Evolutionary conservation across 2,113 vertebrate species (phyloP).

Genomic region (Macrotis lagotis): DNA sequence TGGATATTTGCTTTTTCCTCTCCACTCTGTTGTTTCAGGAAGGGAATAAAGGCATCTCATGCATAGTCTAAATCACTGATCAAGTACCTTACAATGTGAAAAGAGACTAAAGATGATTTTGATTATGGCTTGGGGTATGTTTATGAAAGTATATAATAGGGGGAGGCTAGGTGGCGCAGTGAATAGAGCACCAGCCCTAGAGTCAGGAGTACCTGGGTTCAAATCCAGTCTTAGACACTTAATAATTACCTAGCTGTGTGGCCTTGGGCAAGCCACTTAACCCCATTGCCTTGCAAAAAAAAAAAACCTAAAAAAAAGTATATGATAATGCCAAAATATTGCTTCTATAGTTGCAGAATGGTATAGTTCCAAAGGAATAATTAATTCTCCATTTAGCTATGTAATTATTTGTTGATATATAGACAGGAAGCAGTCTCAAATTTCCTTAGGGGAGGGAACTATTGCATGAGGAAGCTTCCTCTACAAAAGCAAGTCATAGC

Average conservation of each 20-base stretch:
- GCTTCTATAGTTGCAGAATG: neutral
- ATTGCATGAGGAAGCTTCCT: too few species aligned
- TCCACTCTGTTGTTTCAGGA: neutral
- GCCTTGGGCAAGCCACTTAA: too few species aligned
- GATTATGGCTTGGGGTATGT: neutral
- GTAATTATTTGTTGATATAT: neutral
- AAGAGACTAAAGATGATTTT: neutral
- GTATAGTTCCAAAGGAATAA: neutral
- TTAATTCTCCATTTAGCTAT: neutral
- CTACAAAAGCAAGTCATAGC: too few species aligned
- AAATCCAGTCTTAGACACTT: too few species aligned
- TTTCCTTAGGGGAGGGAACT: too few species aligned
- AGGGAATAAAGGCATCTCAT: neutral
- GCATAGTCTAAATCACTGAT: neutral
- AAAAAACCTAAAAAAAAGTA: too few species aligned
- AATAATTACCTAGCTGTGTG: too few species aligned
- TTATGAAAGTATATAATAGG: too few species aligned
- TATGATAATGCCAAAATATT: neutral
- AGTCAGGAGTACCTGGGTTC: too few species aligned
- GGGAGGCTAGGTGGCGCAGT: too few species aligned
- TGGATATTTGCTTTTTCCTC: neutral
- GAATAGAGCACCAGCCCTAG: too few species aligned
- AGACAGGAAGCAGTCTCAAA: neutral
- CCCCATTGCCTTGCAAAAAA: too few species aligned
- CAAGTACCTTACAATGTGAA: neutral